Evolutionary conservation across 2,888 invertebrate species (phyloP).

Genomic region (Lepeophtheirus nordmannii): DNA sequence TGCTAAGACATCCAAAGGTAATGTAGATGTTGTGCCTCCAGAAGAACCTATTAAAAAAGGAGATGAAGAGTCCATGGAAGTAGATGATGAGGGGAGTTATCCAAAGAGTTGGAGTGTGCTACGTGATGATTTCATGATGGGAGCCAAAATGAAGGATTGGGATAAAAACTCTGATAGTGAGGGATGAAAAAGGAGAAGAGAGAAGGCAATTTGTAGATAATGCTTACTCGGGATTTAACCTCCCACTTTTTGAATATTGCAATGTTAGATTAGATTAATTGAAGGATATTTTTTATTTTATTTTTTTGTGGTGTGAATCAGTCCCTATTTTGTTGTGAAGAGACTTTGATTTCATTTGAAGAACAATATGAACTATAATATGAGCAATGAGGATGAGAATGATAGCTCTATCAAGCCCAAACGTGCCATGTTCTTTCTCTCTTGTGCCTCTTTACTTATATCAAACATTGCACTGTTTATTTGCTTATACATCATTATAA

Average conservation of each 20-base stretch:
- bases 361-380: neutral
- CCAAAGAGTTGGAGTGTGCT: conserved; percentile 38
- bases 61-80: conserved; percentile 30
- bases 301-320: neutral
- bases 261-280: neutral
- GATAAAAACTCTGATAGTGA: conserved; percentile 52
- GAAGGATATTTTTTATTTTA: neutral
- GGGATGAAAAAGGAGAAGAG: conserved; percentile 27
- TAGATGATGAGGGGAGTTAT: conserved; percentile 32
- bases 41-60: conserved; percentile 43
- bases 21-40: conserved; percentile 12
- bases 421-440: neutral
- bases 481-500: neutral
- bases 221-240: neutral
- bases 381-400: neutral
- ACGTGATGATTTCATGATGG: conserved; percentile 76
- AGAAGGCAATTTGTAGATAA: neutral
- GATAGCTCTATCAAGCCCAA: neutral
- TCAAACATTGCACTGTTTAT: neutral
- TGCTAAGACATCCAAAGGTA: conserved; percentile 26
- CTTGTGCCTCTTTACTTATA: neutral
- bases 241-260: neutral
- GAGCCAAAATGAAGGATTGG: conserved; percentile 65
- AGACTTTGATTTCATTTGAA: neutral
- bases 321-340: neutral